These are phyloP conservation scores for Rhinopomastus cyanomelas DNA, from an alignment of 2,113 vertebrate genomes.

Conservation along the genomic window DNA sequence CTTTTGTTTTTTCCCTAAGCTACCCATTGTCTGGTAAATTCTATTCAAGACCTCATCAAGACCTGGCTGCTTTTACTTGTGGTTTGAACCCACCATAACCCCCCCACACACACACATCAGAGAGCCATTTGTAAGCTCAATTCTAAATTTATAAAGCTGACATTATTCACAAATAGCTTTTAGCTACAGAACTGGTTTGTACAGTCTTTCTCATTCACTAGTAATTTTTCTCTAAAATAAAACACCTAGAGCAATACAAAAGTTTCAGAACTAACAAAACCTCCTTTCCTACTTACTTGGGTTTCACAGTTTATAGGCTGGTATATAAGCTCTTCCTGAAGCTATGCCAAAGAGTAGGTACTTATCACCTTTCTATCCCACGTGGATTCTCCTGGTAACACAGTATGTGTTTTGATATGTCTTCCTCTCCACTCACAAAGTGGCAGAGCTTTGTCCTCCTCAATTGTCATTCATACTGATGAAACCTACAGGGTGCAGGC, in stretches of 20 bases:
- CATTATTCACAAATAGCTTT: not conserved
- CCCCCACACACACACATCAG: too few species aligned
- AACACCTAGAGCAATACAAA: not conserved
- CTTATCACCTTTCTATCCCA: not conserved
- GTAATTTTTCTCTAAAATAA: not conserved
- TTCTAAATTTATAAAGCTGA: not conserved
- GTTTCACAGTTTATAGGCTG: not conserved
- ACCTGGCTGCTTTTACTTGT: too few species aligned
- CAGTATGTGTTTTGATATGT: not conserved
- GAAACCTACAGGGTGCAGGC: not conserved
- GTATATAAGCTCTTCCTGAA: not conserved
- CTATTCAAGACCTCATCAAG: too few species aligned
- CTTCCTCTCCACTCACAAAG: not conserved
- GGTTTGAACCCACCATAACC: too few species aligned
- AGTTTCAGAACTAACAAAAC: not conserved
- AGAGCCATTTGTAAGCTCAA: not conserved
- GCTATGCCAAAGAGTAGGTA: not conserved
- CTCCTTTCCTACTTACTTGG: not conserved
- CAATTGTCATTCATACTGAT: not conserved
- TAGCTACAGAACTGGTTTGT: not conserved
- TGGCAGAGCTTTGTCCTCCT: not conserved
- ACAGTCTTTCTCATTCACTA: not conserved
- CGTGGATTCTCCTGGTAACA: not conserved
- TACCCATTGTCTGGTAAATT: too few species aligned
- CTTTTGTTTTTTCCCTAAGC: too few species aligned